Conservation (phyloP, 1,140 invertebrate genomes). For the Aricia agestis region DNA sequence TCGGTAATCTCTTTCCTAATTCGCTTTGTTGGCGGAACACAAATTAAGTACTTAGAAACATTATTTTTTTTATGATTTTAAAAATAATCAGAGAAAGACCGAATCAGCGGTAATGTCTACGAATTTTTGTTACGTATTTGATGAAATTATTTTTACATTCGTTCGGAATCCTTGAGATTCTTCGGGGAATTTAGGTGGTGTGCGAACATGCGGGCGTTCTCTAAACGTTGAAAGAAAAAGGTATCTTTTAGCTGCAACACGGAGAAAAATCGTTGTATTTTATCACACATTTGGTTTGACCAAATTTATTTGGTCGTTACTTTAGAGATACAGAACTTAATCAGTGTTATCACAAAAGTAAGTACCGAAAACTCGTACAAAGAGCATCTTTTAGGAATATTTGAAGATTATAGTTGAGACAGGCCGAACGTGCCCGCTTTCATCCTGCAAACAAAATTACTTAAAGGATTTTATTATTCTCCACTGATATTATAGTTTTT, state of each 20-base stretch:
- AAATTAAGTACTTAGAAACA: not conserved
- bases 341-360: too few species aligned
- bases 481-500: not conserved
- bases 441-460: not conserved
- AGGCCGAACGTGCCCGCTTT: not conserved
- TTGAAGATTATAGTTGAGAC: not conserved
- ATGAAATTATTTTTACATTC: slow-evolving; percentile 12
- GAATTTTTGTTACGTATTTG: not conserved
- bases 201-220: not conserved
- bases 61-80: not conserved
- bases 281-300: not conserved
- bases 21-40: not conserved
- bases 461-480: not conserved
- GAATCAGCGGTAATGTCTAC: slow-evolving; percentile 3
- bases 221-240: not conserved
- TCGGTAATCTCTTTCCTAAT: not conserved
- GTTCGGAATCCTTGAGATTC: slow-evolving; percentile 8
- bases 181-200: not conserved
- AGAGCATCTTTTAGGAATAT: not conserved
- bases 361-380: not conserved
- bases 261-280: not conserved
- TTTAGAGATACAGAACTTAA: not conserved
- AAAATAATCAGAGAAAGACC: not conserved
- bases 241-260: not conserved
- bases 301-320: not conserved